Conservation (phyloP, 2,113 vertebrate species). For the Pterophyllum scalare region DNA sequence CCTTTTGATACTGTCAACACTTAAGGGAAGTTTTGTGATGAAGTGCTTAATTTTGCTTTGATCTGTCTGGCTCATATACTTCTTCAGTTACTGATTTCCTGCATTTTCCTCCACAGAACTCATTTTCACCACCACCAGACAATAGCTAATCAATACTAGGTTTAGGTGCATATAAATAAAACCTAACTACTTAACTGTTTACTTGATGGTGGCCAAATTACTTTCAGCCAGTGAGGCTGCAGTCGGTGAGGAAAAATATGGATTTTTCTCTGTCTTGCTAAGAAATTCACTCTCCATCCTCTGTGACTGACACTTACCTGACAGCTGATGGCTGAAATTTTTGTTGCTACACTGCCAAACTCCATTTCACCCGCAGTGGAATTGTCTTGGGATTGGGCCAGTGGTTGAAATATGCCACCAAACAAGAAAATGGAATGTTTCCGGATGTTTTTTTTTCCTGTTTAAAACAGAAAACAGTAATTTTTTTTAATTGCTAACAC, state of each 20-base stretch:
- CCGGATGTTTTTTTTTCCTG: background rate
- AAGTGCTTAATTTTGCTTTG: conserved; percentile 26
- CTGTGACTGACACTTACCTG: conserved; percentile 22
- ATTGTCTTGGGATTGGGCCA: conserved; percentile 24
- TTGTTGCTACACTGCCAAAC: conserved; percentile 2
- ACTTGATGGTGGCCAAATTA: conserved; percentile 11
- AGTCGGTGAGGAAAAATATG: background rate
- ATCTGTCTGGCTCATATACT: background rate
- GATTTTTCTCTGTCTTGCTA: background rate
- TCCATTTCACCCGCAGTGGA: background rate
- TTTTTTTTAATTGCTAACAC: background rate
- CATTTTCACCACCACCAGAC: conserved; percentile 17
- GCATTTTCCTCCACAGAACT: background rate
- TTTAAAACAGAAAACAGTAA: background rate
- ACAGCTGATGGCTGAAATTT: conserved; percentile 32
- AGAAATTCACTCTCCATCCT: background rate
- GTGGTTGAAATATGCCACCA: background rate
- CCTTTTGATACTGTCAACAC: conserved; percentile 1
- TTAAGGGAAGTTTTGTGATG: background rate
- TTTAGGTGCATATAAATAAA: conserved; percentile 32
- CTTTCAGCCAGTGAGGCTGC: background rate
- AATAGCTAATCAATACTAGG: conserved; percentile 29
- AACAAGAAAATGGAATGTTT: background rate
- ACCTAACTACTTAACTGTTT: background rate
- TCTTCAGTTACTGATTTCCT: conserved; percentile 31